Percentiles rank a stretch among this genome's conserved stretches.
These are phyloP conservation scores for Digitonthophagus gazella DNA, from an alignment of 2,888 invertebrate species.

Conservation along the genomic window DNA sequence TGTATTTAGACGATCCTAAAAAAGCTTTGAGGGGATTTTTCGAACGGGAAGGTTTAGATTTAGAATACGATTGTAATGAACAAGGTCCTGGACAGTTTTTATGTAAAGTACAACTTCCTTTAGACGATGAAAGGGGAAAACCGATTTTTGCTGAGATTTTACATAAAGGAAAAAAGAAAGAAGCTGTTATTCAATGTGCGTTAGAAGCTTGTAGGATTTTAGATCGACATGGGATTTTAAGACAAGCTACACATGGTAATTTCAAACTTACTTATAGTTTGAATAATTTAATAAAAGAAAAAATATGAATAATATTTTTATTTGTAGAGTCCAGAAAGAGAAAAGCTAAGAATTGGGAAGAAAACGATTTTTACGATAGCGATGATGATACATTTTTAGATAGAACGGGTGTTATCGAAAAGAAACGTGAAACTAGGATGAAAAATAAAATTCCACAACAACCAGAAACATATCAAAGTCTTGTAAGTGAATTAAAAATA, in stretches of 20 bases:
- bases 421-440: constrained; percentile 79
- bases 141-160: constrained; percentile 79
- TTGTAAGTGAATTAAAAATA: constrained; percentile 53
- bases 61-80: constrained; percentile 85
- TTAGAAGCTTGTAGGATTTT: constrained; percentile 91
- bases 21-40: constrained; percentile 92
- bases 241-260: constrained; percentile 83
- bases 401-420: constrained; percentile 89
- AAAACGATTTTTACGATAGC: constrained; percentile 89
- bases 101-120: constrained; percentile 79
- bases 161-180: constrained; percentile 91
- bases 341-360: constrained; percentile 75
- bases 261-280: constrained; percentile 1
- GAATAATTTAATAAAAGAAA: constrained; percentile 1
- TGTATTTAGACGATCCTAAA: constrained; percentile 93
- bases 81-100: constrained; percentile 81
- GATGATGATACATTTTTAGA: constrained; percentile 97
- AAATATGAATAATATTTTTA: no score
- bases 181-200: constrained; percentile 89
- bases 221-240: constrained; percentile 80
- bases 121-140: constrained; percentile 75
- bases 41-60: constrained; percentile 85
- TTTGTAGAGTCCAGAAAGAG: constrained; percentile 81
- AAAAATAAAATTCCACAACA: constrained; percentile 61
- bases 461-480: constrained; percentile 63